Conservation (phyloP, 2,797 vertebrate genomes). For the Cyclopterus lumpus region DNA sequence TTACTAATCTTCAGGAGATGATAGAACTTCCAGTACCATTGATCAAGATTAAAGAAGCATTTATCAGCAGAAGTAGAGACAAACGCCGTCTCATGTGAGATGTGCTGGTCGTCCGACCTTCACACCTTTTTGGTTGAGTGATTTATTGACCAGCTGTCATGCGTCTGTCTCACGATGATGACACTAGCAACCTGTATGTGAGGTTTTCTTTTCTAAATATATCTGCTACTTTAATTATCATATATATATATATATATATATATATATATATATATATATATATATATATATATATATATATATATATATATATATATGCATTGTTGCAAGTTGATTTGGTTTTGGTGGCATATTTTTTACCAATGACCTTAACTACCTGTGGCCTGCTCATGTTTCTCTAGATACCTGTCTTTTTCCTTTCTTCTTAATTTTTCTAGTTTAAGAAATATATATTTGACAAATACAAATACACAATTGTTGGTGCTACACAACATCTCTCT, state of each 20-base stretch:
- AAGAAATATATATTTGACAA: not conserved
- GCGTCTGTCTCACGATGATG: constrained; percentile 1
- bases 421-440: not conserved
- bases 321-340: not conserved
- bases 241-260: too few relatives aligned
- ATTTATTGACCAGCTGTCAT: constrained; percentile 32
- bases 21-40: not conserved
- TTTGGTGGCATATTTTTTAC: not conserved
- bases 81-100: not conserved
- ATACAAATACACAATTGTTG: not conserved
- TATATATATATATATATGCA: not conserved
- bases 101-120: not conserved
- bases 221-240: not conserved
- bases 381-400: not conserved
- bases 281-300: too few relatives aligned
- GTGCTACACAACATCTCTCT: not conserved
- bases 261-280: too few relatives aligned
- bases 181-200: not conserved
- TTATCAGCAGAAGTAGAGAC: not conserved
- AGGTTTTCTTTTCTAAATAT: not conserved
- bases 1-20: not conserved
- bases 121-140: constrained; percentile 30
- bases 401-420: not conserved
- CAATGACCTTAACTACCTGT: not conserved
- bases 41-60: not conserved